These are phyloP conservation scores for Acanthis flammea DNA, from an alignment of 2,797 vertebrate genomes.

Conservation along the genomic window DNA sequence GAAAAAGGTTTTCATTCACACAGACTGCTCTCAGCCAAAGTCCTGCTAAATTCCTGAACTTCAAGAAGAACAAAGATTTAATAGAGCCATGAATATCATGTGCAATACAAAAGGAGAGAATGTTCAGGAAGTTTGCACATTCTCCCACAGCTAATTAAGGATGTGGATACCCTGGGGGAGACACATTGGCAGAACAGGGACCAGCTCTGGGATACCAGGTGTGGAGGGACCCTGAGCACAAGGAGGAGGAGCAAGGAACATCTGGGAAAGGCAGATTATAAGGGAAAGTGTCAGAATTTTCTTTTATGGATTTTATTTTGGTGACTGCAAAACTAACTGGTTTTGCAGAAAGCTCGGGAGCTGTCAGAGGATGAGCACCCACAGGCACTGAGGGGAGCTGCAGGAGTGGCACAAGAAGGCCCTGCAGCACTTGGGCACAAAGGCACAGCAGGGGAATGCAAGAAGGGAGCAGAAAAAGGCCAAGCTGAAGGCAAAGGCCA, in stretches of 20 bases:
- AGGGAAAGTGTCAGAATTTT: not conserved
- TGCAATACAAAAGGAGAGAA: not conserved
- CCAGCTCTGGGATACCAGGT: not conserved
- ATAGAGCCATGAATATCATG: not conserved
- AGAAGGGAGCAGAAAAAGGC: not conserved
- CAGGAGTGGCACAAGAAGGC: not conserved
- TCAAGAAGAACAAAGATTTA: not conserved
- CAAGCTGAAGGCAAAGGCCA: not conserved
- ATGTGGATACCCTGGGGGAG: not conserved
- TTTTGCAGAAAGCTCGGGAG: not conserved
- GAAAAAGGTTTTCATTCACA: not conserved
- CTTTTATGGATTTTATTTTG: not conserved
- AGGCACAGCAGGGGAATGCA: not conserved
- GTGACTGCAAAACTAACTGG: not conserved
- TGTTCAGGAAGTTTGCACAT: not conserved
- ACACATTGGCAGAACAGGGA: not conserved
- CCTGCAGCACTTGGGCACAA: not conserved
- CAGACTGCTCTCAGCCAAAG: not conserved
- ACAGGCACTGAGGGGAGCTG: not conserved
- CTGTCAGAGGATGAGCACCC: not conserved
- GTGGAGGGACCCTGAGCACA: not conserved
- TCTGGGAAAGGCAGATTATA: not conserved
- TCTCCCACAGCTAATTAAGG: not conserved
- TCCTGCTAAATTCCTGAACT: not conserved
- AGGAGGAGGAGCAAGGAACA: not conserved